Evolutionary conservation across 2,797 vertebrate genomes (phyloP), one percentile per base, ranked within the genome.

Genomic region (Mormyrops boulengeri): DNA sequence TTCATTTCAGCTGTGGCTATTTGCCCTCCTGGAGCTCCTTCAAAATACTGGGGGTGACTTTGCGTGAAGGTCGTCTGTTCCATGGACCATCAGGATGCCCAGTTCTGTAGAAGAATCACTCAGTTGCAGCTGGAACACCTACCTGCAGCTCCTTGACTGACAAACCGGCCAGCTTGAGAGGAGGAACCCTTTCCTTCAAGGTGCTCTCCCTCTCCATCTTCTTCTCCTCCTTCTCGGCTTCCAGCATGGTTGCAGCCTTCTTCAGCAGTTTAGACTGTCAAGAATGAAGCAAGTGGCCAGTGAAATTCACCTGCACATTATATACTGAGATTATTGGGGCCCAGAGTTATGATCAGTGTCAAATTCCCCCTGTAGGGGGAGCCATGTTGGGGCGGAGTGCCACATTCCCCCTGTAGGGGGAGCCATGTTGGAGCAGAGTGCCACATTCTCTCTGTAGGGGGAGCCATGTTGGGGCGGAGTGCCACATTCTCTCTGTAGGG

Each of bases 181-280:
- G 82, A 17, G 95, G 94, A 60, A 95, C 92, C 88, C 91, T 94
- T 80, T 96, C 95, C 34, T 90, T 2, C 0, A 96, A 95, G 85
- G 47, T 93, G 88, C 92, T 93, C 69, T 93, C 93, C 88, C 95
- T 92, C 66, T 96, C 95, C 0, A 91, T 93, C 90, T 91, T 92
- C 88, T 41, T 94, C 19, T 86, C 34, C 91, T 93, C 94, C 44
- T 92, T 95, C 17, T 96, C 95, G 34, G 44, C 93, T 34, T 95
- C 95, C 89, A 95, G 85, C 94, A 96, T 92, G 3, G 92, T 91
- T 92, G 92, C 92, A 22, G 96, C 95, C 91, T 94, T 96, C 91
- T 95, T 94, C 17, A 96, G 90, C 92, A 96, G 91, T 93, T 96
- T 95, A 91, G 95, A 96, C 96, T 96, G 91, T 57, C 12, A 8